Conservation (phyloP, 1,140 invertebrate species). For the Platyscapa corneri region DNA sequence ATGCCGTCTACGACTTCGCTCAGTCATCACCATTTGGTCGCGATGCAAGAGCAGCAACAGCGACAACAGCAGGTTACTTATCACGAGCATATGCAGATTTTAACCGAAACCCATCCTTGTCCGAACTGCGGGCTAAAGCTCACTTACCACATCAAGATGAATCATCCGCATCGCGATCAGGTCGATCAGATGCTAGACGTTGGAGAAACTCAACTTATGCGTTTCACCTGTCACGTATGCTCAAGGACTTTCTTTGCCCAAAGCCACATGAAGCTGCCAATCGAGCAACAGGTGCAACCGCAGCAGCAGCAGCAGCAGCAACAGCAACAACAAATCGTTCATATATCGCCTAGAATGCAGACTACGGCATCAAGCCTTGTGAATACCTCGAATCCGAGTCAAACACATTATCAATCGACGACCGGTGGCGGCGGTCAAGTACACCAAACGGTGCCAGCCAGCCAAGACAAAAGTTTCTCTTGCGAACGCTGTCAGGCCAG, state of each 20-base stretch:
- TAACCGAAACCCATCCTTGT: constrained; percentile 67
- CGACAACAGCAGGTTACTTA: constrained; percentile 56
- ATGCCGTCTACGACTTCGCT: constrained; percentile 54
- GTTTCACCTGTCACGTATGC: constrained; percentile 67
- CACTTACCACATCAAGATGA: constrained; percentile 70
- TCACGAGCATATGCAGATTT: constrained; percentile 65
- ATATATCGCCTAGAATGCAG: constrained; percentile 23
- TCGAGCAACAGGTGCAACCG: constrained; percentile 60
- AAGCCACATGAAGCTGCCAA: constrained; percentile 66
- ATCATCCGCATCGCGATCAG: constrained; percentile 58
- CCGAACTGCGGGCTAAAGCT: constrained; percentile 69
- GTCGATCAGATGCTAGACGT: constrained; percentile 55
- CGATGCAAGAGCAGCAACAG: constrained; percentile 57
- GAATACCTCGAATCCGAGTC: background rate
- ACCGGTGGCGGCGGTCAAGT: background rate
- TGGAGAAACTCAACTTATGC: constrained; percentile 56
- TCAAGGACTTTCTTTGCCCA: constrained; percentile 64
- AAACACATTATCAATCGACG: constrained; percentile 27
- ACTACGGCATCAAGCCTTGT: background rate
- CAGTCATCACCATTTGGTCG: constrained; percentile 46
- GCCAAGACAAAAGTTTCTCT: constrained; percentile 65
- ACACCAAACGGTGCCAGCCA: background rate
- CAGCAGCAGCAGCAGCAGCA: background rate
- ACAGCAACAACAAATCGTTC: constrained; percentile 19
- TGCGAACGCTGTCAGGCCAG: constrained; percentile 71